Base-by-base conservation (phyloP, 2,888 invertebrate genomes). In the Nemapogon koenigi region DNA sequence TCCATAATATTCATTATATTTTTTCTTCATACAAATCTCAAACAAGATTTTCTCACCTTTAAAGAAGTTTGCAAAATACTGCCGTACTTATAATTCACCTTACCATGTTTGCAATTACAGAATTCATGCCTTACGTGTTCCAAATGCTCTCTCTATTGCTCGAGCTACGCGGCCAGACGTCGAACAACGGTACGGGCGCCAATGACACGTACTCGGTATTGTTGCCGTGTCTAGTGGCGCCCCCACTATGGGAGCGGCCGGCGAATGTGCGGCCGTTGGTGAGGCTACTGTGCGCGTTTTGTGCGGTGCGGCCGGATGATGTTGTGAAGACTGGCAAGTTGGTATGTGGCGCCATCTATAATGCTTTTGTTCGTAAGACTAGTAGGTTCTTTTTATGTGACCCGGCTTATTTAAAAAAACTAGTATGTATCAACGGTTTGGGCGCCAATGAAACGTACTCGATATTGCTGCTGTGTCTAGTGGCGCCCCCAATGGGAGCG, bases 41-140 rank as follows among this genome's bases (percentile, higher is more conserved):
- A n/a, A n/a, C n/a, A n/a, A n/a, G n/a, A n/a, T n/a, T n/a, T n/a
- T n/a, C n/a, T n/a, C n/a, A n/a, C n/a, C n/a, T n/a, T n/a, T n/a
- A n/a, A n/a, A n/a, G n/a, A n/a, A n/a, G n/a, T n/a, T n/a, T n/a
- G n/a, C n/a, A n/a, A n/a, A n/a, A n/a, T n/a, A n/a, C n/a, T n/a
- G n/a, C n/a, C n/a, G n/a, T n/a, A n/a, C n/a, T n/a, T n/a, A n/a
- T n/a, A n/a, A n/a, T n/a, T n/a, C n/a, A n/a, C n/a, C n/a, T n/a
- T n/a, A n/a, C n/a, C n/a, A n/a, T n/a, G n/a, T n/a, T n/a, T n/a
- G n/a, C n/a, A n/a, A n/a, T 81, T 64, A 16, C 83, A 86, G 98
- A 98, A 66, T 97, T 99, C 78, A 91, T 97, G 71, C 98, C 98
- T 0, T 99, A 99, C 70, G 94, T 97, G 32, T 97, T 99, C 66